These are phyloP conservation scores for Palythoa grandis DNA, from an alignment of 92 coral and sea anemone genomes.

Conservation along the genomic window DNA sequence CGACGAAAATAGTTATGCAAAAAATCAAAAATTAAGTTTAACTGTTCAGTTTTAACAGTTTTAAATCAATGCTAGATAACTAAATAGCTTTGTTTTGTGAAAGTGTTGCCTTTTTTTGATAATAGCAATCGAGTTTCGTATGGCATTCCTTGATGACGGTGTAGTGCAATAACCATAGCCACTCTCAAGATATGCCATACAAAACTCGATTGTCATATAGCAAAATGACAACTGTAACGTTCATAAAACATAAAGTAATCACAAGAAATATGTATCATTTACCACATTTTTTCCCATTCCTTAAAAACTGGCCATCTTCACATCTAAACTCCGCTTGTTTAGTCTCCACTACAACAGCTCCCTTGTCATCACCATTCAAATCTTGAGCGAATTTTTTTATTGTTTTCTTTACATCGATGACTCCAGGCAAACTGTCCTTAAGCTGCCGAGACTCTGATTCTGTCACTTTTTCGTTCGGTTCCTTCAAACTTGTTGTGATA, in stretches of 20 bases:
- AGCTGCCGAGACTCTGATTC: neutral
- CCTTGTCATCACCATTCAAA: neutral
- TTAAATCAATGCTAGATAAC: no score
- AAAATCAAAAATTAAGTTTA: no score
- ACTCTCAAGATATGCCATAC: no score
- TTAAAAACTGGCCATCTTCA: conserved; percentile 6
- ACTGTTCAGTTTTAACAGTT: no score
- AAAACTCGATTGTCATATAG: no score
- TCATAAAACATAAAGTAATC: neutral
- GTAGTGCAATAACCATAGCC: no score
- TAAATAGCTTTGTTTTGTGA: no score
- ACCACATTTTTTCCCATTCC: conserved; percentile 11
- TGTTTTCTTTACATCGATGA: neutral
- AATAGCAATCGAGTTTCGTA: no score
- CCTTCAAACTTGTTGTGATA: neutral
- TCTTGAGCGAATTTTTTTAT: neutral
- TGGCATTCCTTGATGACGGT: neutral
- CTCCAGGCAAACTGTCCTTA: neutral
- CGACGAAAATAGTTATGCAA: no score
- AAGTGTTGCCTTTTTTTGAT: no score
- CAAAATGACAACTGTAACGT: no score
- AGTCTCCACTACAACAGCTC: neutral
- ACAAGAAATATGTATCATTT: neutral
- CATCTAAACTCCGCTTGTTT: neutral
- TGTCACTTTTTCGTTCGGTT: neutral